phyloP scores from a whole-genome alignment of 1,140 invertebrate species.

The Drosophila teissieri region DNA sequence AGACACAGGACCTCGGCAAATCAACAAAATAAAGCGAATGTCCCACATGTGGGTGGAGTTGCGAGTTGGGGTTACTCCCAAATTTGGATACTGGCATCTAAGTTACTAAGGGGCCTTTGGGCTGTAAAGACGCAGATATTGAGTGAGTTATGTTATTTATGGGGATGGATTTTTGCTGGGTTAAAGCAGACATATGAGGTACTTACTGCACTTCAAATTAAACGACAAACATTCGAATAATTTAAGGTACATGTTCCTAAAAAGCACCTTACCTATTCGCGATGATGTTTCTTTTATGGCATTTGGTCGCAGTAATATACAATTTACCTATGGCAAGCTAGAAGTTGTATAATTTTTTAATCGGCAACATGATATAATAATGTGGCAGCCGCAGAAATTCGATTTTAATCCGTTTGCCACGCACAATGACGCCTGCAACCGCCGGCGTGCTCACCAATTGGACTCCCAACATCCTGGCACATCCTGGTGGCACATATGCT shows the following conservation, averaged over 20 bases:
- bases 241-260: no score
- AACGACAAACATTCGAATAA: no score
- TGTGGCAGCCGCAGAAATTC: conserved; percentile 18
- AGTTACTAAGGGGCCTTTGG: conserved; percentile 22
- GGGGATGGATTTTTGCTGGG: neutral
- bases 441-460: conserved; percentile 17
- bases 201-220: neutral
- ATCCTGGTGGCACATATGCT: conserved; percentile 59
- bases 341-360: no score
- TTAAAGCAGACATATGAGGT: neutral
- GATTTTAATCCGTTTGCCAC: conserved; percentile 9
- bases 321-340: no score
- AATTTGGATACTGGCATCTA: conserved; percentile 32
- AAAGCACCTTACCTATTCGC: no score
- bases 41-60: conserved; percentile 12
- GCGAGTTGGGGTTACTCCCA: neutral
- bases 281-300: no score
- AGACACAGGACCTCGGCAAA: conserved; percentile 26
- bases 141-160: conserved; percentile 9
- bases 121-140: conserved; percentile 14
- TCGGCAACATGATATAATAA: neutral
- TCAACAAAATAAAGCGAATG: conserved; percentile 40
- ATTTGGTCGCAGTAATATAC: no score
- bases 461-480: conserved; percentile 28
- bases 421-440: neutral